Base-by-base conservation (phyloP, 53 echinoderm and acorn worm genomes). In the Arbacia lixula region DNA sequence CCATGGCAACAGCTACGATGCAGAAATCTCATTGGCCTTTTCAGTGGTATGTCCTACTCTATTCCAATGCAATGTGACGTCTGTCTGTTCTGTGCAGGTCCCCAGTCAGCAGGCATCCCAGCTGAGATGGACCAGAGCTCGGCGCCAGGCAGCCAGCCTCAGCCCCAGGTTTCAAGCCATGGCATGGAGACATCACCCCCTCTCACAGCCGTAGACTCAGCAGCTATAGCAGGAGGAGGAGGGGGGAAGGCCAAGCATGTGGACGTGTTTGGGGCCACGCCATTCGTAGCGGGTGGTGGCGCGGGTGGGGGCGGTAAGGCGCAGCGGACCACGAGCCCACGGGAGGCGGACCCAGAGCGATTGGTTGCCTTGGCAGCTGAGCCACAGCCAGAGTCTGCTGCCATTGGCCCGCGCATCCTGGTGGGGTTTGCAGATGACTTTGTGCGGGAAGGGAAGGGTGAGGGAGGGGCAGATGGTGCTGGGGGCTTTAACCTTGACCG, bases 231-330 rank as follows among this genome's bases (percentile, higher is more conserved):
- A 46, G 82, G 46, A 63, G 82, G 82, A 27, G 55, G 17, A 16
- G 82, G 17, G 22, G 49, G 63, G 39, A 4, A 35, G 6, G n/a
- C 17, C 24, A 36, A 25, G 22, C 30, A 0, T 24, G 40, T 78
- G 80, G 87, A 93, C 22, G 80, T 81, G 0, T 93, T 93, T 85
- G 93, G 93, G 28, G 90, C 90, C 1, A 81, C 72, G 6, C 93
- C 93, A 33, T 93, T 93, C 52, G 78, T 57, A 9, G 36, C 41
- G 4, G 3, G 37, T 12, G 83, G 72, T 28, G 57, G 64, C 33
- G 67, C 65, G 57, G 69, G 60, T 30, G 76, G 75, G 53, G 57
- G 68, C 56, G 64, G 22, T 12, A 36, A 39, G 42, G 71, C 57
- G 31, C 63, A 61, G 35, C 30, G 68, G 27, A 68, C 68, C 40